A percentile compares a stretch with the other conserved stretches of the same genome.
phyloP scores from a whole-genome alignment of 2,797 vertebrate genomes.

The Hirundo rustica region DNA sequence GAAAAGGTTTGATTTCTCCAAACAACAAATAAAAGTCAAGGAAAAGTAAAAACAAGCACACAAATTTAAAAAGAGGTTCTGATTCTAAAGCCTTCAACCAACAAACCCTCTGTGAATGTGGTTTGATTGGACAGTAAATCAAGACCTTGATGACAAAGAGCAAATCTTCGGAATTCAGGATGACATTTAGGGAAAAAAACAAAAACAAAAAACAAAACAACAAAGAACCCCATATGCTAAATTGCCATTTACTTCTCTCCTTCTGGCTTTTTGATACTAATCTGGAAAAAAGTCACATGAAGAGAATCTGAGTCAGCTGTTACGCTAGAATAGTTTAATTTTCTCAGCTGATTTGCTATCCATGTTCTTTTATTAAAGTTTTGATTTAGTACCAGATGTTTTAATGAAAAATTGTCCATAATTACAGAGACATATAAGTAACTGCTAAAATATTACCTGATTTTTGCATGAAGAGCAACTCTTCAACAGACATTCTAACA shows the following conservation, averaged over 20 bases:
- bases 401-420: not conserved
- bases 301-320: not conserved
- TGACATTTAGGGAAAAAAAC: not conserved
- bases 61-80: not conserved
- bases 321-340: not conserved
- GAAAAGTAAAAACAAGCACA: not conserved
- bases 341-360: not conserved
- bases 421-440: not conserved
- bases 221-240: not conserved
- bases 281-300: not conserved
- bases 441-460: not conserved
- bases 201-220: accelerated
- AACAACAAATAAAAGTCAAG: not conserved
- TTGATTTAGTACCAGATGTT: not conserved
- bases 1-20: not conserved
- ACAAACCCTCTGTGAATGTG: not conserved
- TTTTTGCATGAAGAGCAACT: not conserved
- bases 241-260: not conserved
- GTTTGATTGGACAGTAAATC: not conserved
- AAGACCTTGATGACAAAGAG: not conserved
- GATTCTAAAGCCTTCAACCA: not conserved
- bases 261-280: not conserved
- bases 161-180: not conserved
- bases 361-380: not conserved
- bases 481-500: not conserved